Conservation (phyloP, 1,140 invertebrate species). For the Drosophila willistoni region DNA sequence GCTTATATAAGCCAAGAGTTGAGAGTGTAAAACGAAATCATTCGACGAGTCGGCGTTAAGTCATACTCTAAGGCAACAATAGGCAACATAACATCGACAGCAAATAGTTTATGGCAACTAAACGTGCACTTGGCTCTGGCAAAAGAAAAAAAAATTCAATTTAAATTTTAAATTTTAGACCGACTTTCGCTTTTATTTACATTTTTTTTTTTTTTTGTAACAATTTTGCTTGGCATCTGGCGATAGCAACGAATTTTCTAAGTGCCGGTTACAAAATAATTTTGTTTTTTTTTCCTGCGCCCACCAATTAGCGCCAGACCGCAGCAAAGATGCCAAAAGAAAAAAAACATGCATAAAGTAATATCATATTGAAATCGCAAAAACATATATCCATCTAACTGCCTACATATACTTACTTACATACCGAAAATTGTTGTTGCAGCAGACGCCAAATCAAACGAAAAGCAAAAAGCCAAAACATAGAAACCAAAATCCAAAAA, state of each 20-base stretch:
- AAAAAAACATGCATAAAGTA: conserved; percentile 60
- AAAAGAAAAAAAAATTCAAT: conserved; percentile 45
- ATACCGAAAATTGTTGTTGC: conserved; percentile 41
- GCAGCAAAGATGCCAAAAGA: conserved; percentile 39
- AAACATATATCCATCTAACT: conserved; percentile 41
- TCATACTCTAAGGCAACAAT: conserved; percentile 29
- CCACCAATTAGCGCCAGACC: conserved; percentile 54
- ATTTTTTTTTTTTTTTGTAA: conserved; percentile 16
- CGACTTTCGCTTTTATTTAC: conserved; percentile 64
- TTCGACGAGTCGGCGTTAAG: conserved; percentile 26
- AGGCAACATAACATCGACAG: conserved; percentile 23
- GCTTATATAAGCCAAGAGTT: conserved; percentile 56
- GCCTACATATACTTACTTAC: conserved; percentile 40
- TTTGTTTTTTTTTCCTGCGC: conserved; percentile 30
- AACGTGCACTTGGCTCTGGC: conserved; percentile 53
- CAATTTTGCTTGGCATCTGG: conserved; percentile 42
- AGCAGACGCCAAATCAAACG: conserved; percentile 44
- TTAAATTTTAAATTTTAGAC: conserved; percentile 44
- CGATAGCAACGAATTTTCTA: conserved; percentile 40
- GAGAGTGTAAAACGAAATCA: conserved; percentile 56
- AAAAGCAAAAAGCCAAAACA: conserved; percentile 22
- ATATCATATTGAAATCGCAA: conserved; percentile 64
- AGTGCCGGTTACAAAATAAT: conserved; percentile 41
- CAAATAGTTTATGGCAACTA: conserved; percentile 58
- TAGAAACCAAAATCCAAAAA: conserved; percentile 11